A percentile compares a stretch with the other conserved stretches of the same genome.
Conservation (phyloP, 2,888 invertebrate genomes). For the Rhagium mordax region DNA sequence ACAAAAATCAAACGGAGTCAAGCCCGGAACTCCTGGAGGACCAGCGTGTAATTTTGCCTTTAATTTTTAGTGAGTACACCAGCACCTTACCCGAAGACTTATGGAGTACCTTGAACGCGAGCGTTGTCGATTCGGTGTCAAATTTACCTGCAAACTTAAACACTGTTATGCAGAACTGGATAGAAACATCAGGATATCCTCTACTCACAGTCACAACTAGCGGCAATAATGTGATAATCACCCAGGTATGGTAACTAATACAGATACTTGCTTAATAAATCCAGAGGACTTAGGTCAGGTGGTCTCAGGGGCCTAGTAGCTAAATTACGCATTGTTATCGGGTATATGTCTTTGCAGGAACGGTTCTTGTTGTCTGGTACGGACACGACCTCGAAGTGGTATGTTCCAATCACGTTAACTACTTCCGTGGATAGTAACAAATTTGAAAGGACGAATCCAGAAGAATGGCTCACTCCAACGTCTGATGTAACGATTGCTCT, state of each 20-base stretch:
- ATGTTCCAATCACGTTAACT: constrained; percentile 73
- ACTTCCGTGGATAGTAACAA: constrained; percentile 58
- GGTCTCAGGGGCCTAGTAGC: too few species aligned
- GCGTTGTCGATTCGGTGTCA: constrained; percentile 1
- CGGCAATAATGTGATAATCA: constrained; percentile 30
- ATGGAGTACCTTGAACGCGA: constrained; percentile 2
- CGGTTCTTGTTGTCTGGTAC: constrained; percentile 34
- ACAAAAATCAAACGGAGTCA: too few species aligned
- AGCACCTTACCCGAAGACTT: constrained; percentile 2
- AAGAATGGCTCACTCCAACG: constrained; percentile 69
- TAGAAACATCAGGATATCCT: constrained; percentile 48
- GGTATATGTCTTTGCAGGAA: constrained; percentile 42
- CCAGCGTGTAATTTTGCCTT: background rate
- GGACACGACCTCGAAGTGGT: constrained; percentile 64
- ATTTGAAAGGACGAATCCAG: constrained; percentile 71
- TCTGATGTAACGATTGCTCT: constrained; percentile 40
- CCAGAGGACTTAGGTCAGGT: too few species aligned
- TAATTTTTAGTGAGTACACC: constrained; percentile 5
- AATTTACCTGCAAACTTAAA: constrained; percentile 33
- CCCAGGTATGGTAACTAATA: constrained; percentile 45
- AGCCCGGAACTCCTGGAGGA: too few species aligned
- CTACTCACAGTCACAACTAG: constrained; percentile 40
- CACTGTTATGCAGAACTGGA: constrained; percentile 50
- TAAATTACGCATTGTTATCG: too few species aligned
- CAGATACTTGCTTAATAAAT: too few species aligned